Conservation (phyloP, 2,797 vertebrate species). For the Mormyrus proboscirostris region DNA sequence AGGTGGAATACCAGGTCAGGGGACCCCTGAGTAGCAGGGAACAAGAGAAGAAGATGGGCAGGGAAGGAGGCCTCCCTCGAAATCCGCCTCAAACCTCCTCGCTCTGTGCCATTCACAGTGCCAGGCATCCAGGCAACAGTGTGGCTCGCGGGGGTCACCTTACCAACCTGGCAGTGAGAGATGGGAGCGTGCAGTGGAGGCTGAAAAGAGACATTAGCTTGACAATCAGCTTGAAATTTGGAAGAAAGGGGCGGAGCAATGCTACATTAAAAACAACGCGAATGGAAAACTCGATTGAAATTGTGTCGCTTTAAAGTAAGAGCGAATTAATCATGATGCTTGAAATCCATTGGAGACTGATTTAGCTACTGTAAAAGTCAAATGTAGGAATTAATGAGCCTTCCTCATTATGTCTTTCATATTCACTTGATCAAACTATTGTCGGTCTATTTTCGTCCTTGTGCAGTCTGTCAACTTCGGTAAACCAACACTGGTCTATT, state of each 20-base stretch:
- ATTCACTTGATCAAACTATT: not conserved
- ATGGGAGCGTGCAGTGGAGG: not conserved
- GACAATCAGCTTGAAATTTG: not conserved
- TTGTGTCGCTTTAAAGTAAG: not conserved
- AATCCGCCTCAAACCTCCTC: not conserved
- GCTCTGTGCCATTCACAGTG: not conserved
- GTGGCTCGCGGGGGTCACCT: not conserved
- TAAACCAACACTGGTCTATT: not conserved
- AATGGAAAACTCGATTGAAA: not conserved
- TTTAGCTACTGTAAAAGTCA: not conserved
- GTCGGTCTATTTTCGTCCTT: not conserved
- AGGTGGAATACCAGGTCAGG: not conserved
- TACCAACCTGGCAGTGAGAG: not conserved
- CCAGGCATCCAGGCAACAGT: not conserved
- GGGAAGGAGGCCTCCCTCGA: not conserved
- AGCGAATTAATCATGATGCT: not conserved
- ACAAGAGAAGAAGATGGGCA: not conserved
- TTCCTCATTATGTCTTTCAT: not conserved
- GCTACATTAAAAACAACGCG: not conserved
- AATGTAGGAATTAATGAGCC: not conserved
- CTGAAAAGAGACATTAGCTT: not conserved
- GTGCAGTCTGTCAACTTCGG: not conserved
- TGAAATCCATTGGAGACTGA: not conserved
- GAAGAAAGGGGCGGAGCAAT: not conserved
- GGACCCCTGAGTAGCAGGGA: not conserved